phyloP scores from a whole-genome alignment of 2,113 vertebrate species.

The Centropristis striata region DNA sequence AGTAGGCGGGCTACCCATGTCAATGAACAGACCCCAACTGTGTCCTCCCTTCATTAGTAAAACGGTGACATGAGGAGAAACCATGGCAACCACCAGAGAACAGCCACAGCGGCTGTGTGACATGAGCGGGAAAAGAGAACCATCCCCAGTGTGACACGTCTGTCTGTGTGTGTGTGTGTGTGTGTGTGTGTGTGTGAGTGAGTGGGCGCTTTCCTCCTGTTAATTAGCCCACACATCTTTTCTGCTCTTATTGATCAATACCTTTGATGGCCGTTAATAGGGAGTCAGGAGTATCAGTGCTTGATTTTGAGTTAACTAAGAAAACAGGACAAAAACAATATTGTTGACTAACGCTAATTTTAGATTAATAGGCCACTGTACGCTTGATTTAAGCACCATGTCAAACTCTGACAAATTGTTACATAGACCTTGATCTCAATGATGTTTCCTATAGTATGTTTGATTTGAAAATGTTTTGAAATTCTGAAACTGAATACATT shows the following conservation, averaged over 20 bases:
- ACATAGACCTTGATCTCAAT: background rate
- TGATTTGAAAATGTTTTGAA: background rate
- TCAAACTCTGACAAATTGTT: background rate
- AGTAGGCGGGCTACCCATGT: constrained; percentile 38
- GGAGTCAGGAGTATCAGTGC: background rate
- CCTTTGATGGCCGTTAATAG: constrained; percentile 32
- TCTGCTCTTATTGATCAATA: constrained; percentile 31
- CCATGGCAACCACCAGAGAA: constrained; percentile 72
- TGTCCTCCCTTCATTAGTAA: constrained; percentile 75
- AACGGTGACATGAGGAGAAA: constrained; percentile 65
- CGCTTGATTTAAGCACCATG: background rate
- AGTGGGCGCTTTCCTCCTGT: background rate
- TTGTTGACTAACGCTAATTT: background rate
- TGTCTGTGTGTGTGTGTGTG: constrained; percentile 1
- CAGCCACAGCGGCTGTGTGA: constrained; percentile 32
- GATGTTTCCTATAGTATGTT: background rate
- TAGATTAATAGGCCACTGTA: no score
- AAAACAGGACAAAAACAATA: no score
- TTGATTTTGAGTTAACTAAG: background rate
- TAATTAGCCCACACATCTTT: constrained; percentile 28
- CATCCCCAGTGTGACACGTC: constrained; percentile 12
- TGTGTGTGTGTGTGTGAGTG: constrained; percentile 8
- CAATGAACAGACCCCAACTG: constrained; percentile 68
- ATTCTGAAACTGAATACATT: no score
- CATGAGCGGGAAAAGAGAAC: constrained; percentile 33